These are phyloP conservation scores for Netelia inedita DNA, from an alignment of 2,888 invertebrate genomes.

Conservation along the genomic window DNA sequence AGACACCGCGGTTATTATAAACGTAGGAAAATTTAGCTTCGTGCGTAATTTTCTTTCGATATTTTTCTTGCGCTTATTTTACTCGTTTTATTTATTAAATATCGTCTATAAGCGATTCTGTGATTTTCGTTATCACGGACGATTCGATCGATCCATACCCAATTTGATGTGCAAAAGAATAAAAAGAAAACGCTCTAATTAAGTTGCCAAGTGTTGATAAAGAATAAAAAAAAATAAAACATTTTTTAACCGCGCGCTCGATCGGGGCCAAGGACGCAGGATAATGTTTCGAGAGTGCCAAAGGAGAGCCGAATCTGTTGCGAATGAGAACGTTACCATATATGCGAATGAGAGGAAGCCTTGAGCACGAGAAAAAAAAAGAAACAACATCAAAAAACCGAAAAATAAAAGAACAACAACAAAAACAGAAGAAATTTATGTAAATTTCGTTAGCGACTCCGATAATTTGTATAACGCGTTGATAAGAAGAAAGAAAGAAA, in stretches of 20 bases:
- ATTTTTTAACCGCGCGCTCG: slow-evolving; percentile 27
- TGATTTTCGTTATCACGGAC: slow-evolving; percentile 20
- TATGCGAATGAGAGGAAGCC: slow-evolving; percentile 4
- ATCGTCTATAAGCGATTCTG: slow-evolving; percentile 59
- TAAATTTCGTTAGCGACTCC: slow-evolving; percentile 2
- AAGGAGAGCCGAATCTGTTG: neutral
- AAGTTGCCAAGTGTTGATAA: neutral
- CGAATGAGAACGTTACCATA: slow-evolving; percentile 23
- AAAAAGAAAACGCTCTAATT: neutral
- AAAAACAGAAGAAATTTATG: slow-evolving; percentile 10
- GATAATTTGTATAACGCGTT: slow-evolving; percentile 3
- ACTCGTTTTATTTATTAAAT: slow-evolving; percentile 30
- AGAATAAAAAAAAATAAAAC: slow-evolving; percentile 7
- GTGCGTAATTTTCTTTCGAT: slow-evolving; percentile 3
- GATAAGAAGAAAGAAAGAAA: neutral
- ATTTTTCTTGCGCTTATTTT: slow-evolving; percentile 16
- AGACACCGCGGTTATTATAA: neutral
- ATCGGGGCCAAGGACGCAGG: slow-evolving; percentile 36
- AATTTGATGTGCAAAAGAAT: no score
- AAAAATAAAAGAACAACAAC: neutral
- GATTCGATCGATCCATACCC: neutral
- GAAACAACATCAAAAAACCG: no score
- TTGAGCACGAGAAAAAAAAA: no score
- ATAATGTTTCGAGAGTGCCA: slow-evolving; percentile 23
- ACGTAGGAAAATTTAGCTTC: slow-evolving; percentile 14